A percentile compares a stretch with the other conserved stretches of the same genome.
These are phyloP conservation scores for Perizoma affinitatum DNA, from an alignment of 2,888 invertebrate genomes.

Conservation along the genomic window DNA sequence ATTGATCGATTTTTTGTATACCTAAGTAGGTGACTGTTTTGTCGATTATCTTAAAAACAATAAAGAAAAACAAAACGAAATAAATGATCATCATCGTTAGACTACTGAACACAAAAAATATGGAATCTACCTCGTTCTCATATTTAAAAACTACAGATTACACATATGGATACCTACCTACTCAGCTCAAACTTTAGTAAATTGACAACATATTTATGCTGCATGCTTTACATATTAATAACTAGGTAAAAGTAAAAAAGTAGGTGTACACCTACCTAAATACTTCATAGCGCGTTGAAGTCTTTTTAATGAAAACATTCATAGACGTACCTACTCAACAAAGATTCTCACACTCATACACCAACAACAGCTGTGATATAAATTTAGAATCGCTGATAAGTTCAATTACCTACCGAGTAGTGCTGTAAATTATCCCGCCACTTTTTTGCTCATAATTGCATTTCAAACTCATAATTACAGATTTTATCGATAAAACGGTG, in stretches of 20 bases:
- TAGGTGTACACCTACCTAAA: neutral
- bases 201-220: too few species aligned
- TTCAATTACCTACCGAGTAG: conserved; percentile 15
- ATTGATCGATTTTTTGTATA: conserved; percentile 22
- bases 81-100: too few species aligned
- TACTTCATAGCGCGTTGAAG: neutral
- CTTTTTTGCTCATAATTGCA: conserved; percentile 33
- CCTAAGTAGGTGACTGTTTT: neutral
- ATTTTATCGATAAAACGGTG: conserved; percentile 34
- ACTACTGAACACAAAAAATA: too few species aligned
- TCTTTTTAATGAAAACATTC: conserved; percentile 9
- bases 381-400: conserved; percentile 26
- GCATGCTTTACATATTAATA: too few species aligned
- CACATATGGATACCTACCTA: too few species aligned
- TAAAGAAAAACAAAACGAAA: too few species aligned
- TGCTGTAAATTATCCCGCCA: conserved; percentile 25
- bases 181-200: too few species aligned
- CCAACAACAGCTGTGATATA: conserved; percentile 19
- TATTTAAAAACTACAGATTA: too few species aligned
- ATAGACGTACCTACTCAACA: neutral
- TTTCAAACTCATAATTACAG: conserved; percentile 28
- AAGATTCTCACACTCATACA: conserved; percentile 9
- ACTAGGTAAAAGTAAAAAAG: neutral
- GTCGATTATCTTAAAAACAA: too few species aligned
- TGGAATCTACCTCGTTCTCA: too few species aligned